Conservation (phyloP, 2,113 vertebrate genomes). For the Girardinichthys multiradiatus region DNA sequence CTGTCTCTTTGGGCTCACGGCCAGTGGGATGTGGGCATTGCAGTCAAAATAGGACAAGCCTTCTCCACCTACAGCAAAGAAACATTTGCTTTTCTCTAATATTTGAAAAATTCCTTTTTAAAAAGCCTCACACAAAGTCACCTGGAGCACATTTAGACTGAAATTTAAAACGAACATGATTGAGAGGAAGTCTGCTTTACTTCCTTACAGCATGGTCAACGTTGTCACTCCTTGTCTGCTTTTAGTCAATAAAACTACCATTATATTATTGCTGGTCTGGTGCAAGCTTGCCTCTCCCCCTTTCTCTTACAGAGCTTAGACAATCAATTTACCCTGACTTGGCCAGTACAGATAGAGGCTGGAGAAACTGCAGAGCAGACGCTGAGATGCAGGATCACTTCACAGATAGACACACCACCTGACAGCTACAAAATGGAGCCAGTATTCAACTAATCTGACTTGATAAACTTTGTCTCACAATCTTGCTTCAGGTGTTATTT, state of each 20-base stretch:
- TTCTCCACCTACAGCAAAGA: constrained; percentile 33
- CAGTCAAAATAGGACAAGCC: constrained; percentile 51
- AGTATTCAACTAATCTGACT: constrained; percentile 58
- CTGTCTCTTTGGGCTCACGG: constrained; percentile 70
- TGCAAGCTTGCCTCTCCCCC: constrained; percentile 26
- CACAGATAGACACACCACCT: constrained; percentile 62
- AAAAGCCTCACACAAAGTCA: background rate
- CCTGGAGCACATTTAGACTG: background rate
- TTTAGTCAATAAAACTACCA: constrained; percentile 47
- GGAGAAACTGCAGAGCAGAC: constrained; percentile 70
- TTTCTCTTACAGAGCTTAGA: constrained; percentile 60
- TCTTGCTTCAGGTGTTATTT: constrained; percentile 37
- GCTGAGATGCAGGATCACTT: constrained; percentile 65
- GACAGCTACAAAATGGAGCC: constrained; percentile 74
- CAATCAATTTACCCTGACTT: constrained; percentile 74
- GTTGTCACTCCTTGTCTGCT: constrained; percentile 30
- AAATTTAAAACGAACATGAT: constrained; percentile 20
- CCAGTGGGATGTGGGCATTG: constrained; percentile 60
- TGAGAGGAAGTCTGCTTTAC: constrained; percentile 10
- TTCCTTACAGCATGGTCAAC: constrained; percentile 23
- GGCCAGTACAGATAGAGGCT: constrained; percentile 64
- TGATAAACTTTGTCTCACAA: constrained; percentile 32
- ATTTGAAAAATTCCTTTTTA: constrained; percentile 18
- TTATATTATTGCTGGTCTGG: constrained; percentile 45
- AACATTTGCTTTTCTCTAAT: constrained; percentile 53